Base-by-base conservation (phyloP, 1,140 invertebrate species). In the Notospermus geniculatus region DNA sequence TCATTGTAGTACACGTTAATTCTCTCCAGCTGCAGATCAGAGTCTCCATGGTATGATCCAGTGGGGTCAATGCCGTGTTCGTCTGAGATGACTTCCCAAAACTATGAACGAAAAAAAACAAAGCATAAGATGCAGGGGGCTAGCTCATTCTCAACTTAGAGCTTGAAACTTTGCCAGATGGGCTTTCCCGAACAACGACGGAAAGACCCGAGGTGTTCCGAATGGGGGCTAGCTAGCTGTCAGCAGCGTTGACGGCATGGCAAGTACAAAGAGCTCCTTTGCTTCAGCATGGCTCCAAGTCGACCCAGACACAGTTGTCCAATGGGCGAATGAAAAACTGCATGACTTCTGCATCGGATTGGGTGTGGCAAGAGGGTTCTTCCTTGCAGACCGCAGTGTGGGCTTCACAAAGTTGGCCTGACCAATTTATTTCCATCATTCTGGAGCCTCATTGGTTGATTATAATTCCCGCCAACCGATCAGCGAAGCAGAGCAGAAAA, bases 1-100 rank as follows among this genome's bases (percentile, higher is more conserved):
- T 94, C 91, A 82, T 93, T 93, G 83, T 92, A 94, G 82, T 94
- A 94, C 17, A 94, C 92, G 76, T 93, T 92, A 70, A 94, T 92
- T 66, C 92, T 85, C 77, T 94, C 92, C 59, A 92, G 78, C 76
- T 94, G 92, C 9, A 84, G 71, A 57, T 82, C 79, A 32, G 75
- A 78, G 60, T 83, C 82, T 2, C 83, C 83, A 55, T 79, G 74
- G 65, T 84, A 84, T 1, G 68, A 68, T 13, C 82, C 82, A 60
- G 75, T 81, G 7, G 80, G 81, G 62, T 83, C 81, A 54, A 84
- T 83, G 13, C 83, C 83, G 66, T 84, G 82, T 61, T 84, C 82
- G 66, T 84, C 82, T 28, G 82, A 82, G 52, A 84, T 84, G 36
- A 84, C 80, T 66, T 84, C 83, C 83, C 83, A 84, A 64, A 84